Evolutionary conservation across 2,797 vertebrate genomes (phyloP).

Genomic region (Lophotriccus pileatus): DNA sequence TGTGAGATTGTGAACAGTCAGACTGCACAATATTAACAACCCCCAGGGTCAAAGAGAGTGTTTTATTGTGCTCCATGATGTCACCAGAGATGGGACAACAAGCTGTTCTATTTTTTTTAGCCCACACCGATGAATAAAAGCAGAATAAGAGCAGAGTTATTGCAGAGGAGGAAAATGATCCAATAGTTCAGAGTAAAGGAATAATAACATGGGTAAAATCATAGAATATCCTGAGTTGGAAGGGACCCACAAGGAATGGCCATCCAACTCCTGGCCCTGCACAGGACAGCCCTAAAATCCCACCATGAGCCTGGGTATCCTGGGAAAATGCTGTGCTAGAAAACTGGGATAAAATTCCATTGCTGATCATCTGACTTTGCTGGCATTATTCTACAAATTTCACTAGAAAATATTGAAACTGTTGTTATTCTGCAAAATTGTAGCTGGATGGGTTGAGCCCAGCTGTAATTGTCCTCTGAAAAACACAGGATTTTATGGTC

Average conservation of each 20-base stretch:
- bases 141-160: not conserved
- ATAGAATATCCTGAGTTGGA: not conserved
- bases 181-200: not conserved
- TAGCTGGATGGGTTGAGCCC: not conserved
- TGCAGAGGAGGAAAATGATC: not conserved
- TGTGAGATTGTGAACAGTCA: not conserved
- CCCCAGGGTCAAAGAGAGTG: not conserved
- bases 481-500: not conserved
- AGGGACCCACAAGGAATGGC: not conserved
- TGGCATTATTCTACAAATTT: not conserved
- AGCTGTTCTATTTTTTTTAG: rapidly evolving
- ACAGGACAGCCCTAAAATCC: not conserved
- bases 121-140: not conserved
- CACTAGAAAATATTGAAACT: not conserved
- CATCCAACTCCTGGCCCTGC: not conserved
- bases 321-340: not conserved
- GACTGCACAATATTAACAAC: not conserved
- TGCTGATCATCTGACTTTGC: not conserved
- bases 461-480: not conserved
- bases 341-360: not conserved
- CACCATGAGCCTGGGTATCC: no score
- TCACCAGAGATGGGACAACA: not conserved
- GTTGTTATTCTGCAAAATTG: not conserved
- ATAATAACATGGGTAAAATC: not conserved
- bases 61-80: not conserved